phyloP scores from a whole-genome alignment of 1,140 invertebrate species.

The Cephus cinctus region DNA sequence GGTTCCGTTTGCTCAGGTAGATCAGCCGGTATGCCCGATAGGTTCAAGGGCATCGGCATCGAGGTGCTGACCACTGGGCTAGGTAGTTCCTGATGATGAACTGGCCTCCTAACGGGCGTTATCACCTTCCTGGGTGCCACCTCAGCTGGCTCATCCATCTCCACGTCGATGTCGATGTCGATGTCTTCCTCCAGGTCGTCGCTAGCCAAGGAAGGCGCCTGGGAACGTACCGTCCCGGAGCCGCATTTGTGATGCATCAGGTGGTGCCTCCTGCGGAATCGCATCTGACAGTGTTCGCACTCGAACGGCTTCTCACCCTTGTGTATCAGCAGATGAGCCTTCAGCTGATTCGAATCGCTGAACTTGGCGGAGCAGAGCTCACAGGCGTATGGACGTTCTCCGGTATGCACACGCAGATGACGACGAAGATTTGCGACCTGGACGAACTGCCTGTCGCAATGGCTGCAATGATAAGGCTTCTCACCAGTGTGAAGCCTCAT shows the following conservation, averaged over 20 bases:
- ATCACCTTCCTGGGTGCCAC: constrained; percentile 9
- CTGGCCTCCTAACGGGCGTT: constrained; percentile 19
- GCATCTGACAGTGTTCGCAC: constrained; percentile 72
- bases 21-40: constrained; percentile 42
- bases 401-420: constrained; percentile 92
- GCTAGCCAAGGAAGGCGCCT: constrained; percentile 43
- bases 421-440: constrained; percentile 92
- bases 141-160: constrained; percentile 23
- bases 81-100: constrained; percentile 32
- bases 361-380: constrained; percentile 86
- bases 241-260: constrained; percentile 83
- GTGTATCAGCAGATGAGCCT: constrained; percentile 86
- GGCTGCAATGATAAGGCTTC: constrained; percentile 88
- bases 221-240: constrained; percentile 38
- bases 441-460: constrained; percentile 89
- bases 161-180: constrained; percentile 28
- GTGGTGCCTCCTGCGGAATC: constrained; percentile 81
- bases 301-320: constrained; percentile 87
- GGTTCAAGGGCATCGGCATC: constrained; percentile 36
- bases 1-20: constrained; percentile 85
- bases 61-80: constrained; percentile 19
- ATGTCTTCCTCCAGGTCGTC: constrained; percentile 41
- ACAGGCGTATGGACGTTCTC: constrained; percentile 92
- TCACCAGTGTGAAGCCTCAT: constrained; percentile 91
- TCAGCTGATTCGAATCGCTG: constrained; percentile 92